Conservation (phyloP, 2,888 invertebrate genomes). For the Bellardia bayeri region DNA sequence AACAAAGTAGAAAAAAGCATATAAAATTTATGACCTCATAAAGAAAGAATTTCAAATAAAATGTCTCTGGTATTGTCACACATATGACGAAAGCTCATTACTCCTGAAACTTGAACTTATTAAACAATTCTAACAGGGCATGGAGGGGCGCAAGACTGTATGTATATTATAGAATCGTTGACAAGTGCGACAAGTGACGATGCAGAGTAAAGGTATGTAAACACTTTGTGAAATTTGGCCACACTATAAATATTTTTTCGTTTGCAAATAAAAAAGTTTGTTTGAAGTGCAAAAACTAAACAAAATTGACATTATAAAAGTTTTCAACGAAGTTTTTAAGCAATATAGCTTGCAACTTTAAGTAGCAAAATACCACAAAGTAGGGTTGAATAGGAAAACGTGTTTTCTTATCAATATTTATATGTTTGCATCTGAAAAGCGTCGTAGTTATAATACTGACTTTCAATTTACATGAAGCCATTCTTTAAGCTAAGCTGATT, state of each 20-base stretch:
- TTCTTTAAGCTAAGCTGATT: no score
- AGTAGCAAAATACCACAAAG: background rate
- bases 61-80: background rate
- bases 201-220: background rate
- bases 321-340: background rate
- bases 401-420: no score
- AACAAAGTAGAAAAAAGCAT: background rate
- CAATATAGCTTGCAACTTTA: background rate
- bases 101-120: background rate
- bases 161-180: background rate
- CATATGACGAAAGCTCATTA: slow-evolving; percentile 12
- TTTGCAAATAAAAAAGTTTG: background rate
- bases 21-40: slow-evolving; percentile 40
- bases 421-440: no score
- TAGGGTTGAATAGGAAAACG: no score
- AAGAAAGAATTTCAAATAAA: slow-evolving; percentile 41
- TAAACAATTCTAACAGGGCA: background rate
- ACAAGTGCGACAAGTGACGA: background rate
- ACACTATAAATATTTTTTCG: background rate
- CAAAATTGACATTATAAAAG: background rate
- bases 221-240: background rate
- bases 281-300: background rate
- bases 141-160: background rate
- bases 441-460: no score
- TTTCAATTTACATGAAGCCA: no score